These are phyloP conservation scores for Hippasteria phrygiana DNA, from an alignment of 53 echinoderm and acorn worm species.

Conservation along the genomic window DNA sequence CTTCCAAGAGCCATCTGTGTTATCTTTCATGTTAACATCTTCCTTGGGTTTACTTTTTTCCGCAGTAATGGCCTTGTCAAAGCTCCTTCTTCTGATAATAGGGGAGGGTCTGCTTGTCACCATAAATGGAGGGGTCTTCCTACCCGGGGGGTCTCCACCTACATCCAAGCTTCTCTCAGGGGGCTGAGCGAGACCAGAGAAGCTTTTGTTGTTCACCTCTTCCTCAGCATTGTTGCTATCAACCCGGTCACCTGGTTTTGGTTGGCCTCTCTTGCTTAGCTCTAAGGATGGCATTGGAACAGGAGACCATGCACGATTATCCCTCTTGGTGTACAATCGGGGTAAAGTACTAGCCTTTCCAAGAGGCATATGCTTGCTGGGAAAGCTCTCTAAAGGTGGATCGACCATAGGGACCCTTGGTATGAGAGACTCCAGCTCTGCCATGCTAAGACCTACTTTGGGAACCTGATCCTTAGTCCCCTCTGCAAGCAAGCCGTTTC, in stretches of 20 bases:
- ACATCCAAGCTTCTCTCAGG: background rate
- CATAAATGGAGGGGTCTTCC: slow-evolving; percentile 61
- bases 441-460: slow-evolving; percentile 33
- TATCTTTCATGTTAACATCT: background rate
- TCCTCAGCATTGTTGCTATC: background rate
- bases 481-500: background rate
- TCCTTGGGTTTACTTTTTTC: background rate
- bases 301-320: slow-evolving; percentile 33
- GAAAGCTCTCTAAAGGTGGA: slow-evolving; percentile 35
- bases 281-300: slow-evolving; percentile 30
- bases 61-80: slow-evolving; percentile 43
- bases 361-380: slow-evolving; percentile 27
- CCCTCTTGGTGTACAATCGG: slow-evolving; percentile 16
- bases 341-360: slow-evolving; percentile 36
- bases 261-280: background rate
- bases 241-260: background rate
- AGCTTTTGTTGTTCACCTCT: background rate
- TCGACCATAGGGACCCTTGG: slow-evolving; percentile 58
- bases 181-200: slow-evolving; percentile 12
- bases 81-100: slow-evolving; percentile 31
- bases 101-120: slow-evolving; percentile 48
- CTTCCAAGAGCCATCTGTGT: background rate
- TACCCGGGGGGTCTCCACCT: slow-evolving; percentile 14
- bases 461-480: background rate
- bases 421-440: slow-evolving; percentile 49